Evolutionary conservation across 2,113 vertebrate genomes (phyloP).

Genomic region (Dinomys branickii): DNA sequence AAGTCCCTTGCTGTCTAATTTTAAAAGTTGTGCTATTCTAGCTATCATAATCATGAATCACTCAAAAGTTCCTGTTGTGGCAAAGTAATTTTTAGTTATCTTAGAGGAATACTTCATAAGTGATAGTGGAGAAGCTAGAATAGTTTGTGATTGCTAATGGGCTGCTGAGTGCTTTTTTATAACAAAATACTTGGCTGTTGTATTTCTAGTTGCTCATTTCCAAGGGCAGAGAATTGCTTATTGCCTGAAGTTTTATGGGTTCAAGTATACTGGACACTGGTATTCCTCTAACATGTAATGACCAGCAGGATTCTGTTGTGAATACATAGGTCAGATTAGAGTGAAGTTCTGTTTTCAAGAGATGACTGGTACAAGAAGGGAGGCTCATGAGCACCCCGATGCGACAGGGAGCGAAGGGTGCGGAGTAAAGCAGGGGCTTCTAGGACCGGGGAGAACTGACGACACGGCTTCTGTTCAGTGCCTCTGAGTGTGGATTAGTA

Average conservation of each 20-base stretch:
- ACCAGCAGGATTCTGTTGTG: neutral
- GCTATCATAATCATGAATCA: neutral
- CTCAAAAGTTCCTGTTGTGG: slow-evolving; percentile 25
- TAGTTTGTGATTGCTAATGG: neutral
- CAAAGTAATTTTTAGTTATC: neutral
- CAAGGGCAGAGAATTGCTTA: neutral
- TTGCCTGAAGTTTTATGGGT: neutral
- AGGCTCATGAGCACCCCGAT: neutral
- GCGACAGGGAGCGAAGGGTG: neutral
- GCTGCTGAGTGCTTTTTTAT: neutral
- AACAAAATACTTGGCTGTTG: neutral
- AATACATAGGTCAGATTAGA: neutral
- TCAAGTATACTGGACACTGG: neutral
- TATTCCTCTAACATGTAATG: neutral
- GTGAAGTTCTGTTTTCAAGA: neutral
- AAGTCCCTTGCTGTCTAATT: slow-evolving; percentile 19
- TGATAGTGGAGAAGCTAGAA: neutral
- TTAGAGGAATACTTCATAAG: neutral
- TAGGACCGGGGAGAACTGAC: neutral
- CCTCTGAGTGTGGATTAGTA: neutral
- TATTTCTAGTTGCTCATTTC: slow-evolving; percentile 1
- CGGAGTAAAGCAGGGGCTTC: neutral
- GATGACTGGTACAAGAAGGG: neutral
- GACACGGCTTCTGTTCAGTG: neutral
- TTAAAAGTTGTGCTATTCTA: neutral